Percentiles rank a stretch among this genome's conserved stretches.
Evolutionary conservation across 2,797 vertebrate genomes (phyloP).

Genomic region (Sebastes matsubarae): DNA sequence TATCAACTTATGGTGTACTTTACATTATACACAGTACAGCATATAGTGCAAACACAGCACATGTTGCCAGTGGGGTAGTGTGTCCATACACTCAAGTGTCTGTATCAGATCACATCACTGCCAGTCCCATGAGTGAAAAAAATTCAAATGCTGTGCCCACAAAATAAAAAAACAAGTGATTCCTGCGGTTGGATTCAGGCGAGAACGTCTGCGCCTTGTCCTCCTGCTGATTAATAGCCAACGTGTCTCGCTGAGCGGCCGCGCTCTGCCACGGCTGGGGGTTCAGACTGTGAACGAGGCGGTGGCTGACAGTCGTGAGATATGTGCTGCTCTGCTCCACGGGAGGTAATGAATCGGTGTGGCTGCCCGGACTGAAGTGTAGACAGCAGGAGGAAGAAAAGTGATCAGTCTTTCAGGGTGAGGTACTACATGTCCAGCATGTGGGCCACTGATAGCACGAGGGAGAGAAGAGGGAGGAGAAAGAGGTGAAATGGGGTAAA

Average conservation of each 20-base stretch:
- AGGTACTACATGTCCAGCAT: slow-evolving; percentile 48
- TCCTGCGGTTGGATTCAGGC: slow-evolving; percentile 1
- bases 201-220: slow-evolving; percentile 16
- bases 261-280: slow-evolving; percentile 33
- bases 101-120: slow-evolving; percentile 1
- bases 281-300: slow-evolving; percentile 45
- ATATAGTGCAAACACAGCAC: not conserved
- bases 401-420: slow-evolving; percentile 69
- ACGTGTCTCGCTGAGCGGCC: slow-evolving; percentile 46
- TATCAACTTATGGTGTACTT: not conserved
- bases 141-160: slow-evolving; percentile 6
- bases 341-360: slow-evolving; percentile 71
- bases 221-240: slow-evolving; percentile 58
- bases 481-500: not conserved
- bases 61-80: not conserved
- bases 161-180: slow-evolving; percentile 28
- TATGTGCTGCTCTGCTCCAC: slow-evolving; percentile 57
- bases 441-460: slow-evolving; percentile 40
- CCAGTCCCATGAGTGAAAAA: not conserved
- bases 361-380: slow-evolving; percentile 55
- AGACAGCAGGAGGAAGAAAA: slow-evolving; percentile 66
- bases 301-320: slow-evolving; percentile 58
- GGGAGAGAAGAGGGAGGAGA: not conserved
- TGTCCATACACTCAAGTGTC: not conserved
- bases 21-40: not conserved